Conservation (phyloP, 2,113 vertebrate species). For the Balaeniceps rex region DNA sequence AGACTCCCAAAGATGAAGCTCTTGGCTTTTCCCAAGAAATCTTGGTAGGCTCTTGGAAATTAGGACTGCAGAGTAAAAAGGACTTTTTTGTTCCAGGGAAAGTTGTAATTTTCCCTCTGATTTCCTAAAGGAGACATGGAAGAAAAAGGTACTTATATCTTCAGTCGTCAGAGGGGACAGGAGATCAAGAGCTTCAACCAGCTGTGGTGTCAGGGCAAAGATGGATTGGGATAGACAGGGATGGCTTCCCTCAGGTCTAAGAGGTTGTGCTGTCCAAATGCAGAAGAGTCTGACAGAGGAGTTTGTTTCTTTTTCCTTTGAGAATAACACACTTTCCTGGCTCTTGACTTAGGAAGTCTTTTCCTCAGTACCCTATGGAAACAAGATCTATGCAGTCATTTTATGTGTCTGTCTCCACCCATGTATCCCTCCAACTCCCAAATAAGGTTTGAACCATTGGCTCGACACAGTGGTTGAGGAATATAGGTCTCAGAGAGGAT, state of each 20-base stretch:
- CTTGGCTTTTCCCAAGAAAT: neutral
- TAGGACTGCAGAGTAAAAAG: neutral
- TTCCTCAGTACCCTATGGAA: neutral
- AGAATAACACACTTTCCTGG: constrained; percentile 14
- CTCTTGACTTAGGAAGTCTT: neutral
- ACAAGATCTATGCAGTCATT: neutral
- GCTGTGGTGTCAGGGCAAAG: neutral
- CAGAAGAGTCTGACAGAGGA: neutral
- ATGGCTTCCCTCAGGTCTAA: neutral
- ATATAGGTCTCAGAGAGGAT: neutral
- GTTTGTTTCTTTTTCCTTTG: neutral
- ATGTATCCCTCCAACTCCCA: neutral
- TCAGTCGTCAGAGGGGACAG: neutral
- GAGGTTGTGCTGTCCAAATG: neutral
- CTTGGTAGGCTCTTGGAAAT: neutral
- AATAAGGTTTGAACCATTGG: neutral
- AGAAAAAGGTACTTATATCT: neutral
- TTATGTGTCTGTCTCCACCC: neutral
- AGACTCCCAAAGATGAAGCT: neutral
- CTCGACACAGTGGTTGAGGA: neutral
- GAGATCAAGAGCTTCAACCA: neutral
- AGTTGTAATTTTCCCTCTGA: neutral
- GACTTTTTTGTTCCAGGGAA: neutral
- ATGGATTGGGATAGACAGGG: neutral
- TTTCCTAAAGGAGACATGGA: neutral